Base-by-base conservation (phyloP, 2,888 invertebrate species). In the Mythimna albipuncta region DNA sequence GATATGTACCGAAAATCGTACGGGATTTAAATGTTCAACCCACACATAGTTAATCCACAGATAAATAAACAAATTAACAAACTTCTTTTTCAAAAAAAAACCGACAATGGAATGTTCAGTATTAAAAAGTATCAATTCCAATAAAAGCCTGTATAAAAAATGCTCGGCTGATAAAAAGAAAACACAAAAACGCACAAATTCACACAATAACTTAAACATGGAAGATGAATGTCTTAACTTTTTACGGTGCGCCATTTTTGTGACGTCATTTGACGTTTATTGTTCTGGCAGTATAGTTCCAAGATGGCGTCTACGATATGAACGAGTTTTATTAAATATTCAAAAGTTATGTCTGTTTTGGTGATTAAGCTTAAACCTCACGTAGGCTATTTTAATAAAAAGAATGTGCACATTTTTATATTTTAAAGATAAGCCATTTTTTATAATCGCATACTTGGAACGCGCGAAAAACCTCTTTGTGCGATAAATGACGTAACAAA, bases 1-100 rank as follows among this genome's bases (percentile, higher is more conserved):
- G 86, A 84, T 86, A 82, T 75, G 79, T 80, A 82, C 52, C 75
- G 83, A 84, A 50, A 76, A 84, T 81, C 84, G 79, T 85, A 82
- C 77, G 65, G 82, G 75, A 85, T 76, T 80, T 81, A 79, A 85
- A 83, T 84, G 81, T 50, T 82, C 83, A 87, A 85, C 83, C 80
- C 82, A 85, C 80, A 83, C 80, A 79, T 83, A 84, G 69, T 85
- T 81, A 81, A 78, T 81, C 81, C 79, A 86, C 59, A 81, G 79
- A 86, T 85, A 86, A 86, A 86, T 73, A 84, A 86, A 87, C 81
- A 86, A 85, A 83, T 79, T 84, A 86, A 86, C 85, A 81, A 86
- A 86, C 86, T 79, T 80, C 77, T 85, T 78, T 81, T 74, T 59
- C 5, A 16, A 47, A 0, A 77, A 82, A 76, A 85, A 84, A 80